phyloP scores from a whole-genome alignment of 1,140 invertebrate species.

The Drosophila oshimai region DNA sequence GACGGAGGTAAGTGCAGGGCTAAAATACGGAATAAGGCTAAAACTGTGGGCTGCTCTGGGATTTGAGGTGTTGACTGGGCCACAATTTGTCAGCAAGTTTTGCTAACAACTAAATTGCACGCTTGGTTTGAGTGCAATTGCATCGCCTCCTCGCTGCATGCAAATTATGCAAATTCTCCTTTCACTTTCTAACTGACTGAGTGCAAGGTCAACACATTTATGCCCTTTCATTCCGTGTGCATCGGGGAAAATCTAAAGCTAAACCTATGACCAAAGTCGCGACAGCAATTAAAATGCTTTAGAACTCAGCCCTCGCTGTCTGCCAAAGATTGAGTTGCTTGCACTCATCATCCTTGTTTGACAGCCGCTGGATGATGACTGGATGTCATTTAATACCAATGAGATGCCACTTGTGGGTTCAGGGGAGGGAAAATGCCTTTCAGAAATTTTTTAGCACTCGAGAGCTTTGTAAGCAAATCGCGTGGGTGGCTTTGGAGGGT shows the following conservation, averaged over 20 bases:
- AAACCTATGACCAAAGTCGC: neutral
- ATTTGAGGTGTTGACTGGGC: slow-evolving; percentile 50
- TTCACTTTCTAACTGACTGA: slow-evolving; percentile 64
- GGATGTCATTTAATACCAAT: slow-evolving; percentile 37
- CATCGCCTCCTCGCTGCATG: slow-evolving; percentile 29
- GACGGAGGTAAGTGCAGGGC: slow-evolving; percentile 35
- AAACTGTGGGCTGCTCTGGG: slow-evolving; percentile 2
- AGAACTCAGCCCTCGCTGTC: slow-evolving; percentile 33
- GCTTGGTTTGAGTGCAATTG: slow-evolving; percentile 40
- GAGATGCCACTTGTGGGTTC: slow-evolving; percentile 12
- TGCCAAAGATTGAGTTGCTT: slow-evolving; percentile 54
- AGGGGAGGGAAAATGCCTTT: neutral
- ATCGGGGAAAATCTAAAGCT: neutral
- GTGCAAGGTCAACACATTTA: slow-evolving; percentile 74
- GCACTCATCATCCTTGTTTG: slow-evolving; percentile 29
- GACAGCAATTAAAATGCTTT: slow-evolving; percentile 63
- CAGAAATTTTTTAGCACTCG: neutral
- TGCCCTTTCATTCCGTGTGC: slow-evolving; percentile 18
- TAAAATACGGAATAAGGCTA: neutral
- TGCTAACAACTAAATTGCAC: slow-evolving; percentile 61
- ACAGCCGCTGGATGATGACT: slow-evolving; percentile 20
- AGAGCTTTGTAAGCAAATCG: slow-evolving; percentile 22
- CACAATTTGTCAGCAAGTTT: slow-evolving; percentile 71
- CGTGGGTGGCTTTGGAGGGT: neutral
- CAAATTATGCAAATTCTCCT: slow-evolving; percentile 71